Conservation (phyloP, 2,888 invertebrate species). For the Microchrysa polita region DNA sequence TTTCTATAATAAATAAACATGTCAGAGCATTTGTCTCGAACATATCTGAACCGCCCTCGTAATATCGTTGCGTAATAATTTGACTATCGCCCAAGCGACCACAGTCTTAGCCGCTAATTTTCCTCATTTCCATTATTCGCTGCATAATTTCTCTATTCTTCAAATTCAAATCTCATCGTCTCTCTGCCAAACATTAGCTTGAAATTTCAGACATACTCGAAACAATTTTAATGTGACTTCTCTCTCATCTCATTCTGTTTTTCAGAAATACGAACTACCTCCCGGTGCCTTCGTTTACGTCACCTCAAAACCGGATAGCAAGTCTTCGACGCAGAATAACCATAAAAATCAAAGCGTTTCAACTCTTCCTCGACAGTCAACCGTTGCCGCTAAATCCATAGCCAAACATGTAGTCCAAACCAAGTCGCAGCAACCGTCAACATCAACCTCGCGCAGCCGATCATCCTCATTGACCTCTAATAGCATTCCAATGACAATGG, state of each 20-base stretch:
- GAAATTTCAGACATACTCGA: no score
- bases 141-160: no score
- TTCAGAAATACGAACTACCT: slow-evolving; percentile 60
- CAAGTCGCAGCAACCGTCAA: background rate
- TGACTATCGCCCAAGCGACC: no score
- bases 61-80: no score
- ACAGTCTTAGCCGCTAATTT: no score
- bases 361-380: slow-evolving; percentile 43
- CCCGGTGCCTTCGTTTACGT: slow-evolving; percentile 59
- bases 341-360: slow-evolving; percentile 22
- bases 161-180: no score
- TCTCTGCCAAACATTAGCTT: no score
- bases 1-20: no score
- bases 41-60: no score
- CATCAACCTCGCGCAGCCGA: slow-evolving; percentile 32
- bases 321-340: slow-evolving; percentile 1
- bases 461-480: slow-evolving; percentile 43
- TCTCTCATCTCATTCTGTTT: background rate
- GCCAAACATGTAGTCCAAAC: slow-evolving; percentile 33
- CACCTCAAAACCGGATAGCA: slow-evolving; percentile 51
- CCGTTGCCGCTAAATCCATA: slow-evolving; percentile 23
- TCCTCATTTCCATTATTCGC: no score
- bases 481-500: background rate
- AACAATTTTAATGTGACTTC: no score
- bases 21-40: no score